Conservation (phyloP, 1,140 invertebrate species). For the Procambarus clarkii region DNA sequence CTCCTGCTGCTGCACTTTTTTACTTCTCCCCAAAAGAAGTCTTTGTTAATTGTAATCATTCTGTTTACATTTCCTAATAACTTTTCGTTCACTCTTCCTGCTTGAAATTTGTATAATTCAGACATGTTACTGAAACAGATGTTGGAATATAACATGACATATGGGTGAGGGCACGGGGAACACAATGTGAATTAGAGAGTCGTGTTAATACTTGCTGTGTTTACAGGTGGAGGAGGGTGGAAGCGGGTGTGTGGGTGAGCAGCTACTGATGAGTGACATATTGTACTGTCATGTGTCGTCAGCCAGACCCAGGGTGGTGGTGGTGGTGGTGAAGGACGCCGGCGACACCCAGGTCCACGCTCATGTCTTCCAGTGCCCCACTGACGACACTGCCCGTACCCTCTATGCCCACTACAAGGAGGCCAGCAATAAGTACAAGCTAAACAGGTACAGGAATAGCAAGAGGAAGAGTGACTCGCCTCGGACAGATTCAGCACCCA, state of each 20-base stretch:
- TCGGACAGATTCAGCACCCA: background rate
- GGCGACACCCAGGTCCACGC: conserved; percentile 25
- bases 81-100: no score
- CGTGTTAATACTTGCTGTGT: no score
- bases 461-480: conserved; percentile 38
- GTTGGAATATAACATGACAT: no score
- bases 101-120: no score
- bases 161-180: no score
- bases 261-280: conserved; percentile 60
- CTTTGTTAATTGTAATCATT: no score
- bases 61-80: no score
- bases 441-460: conserved; percentile 69
- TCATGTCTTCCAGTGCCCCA: conserved; percentile 65
- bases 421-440: conserved; percentile 53
- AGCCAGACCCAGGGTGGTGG: conserved; percentile 40
- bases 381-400: conserved; percentile 50
- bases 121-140: no score
- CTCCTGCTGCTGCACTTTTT: no score
- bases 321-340: conserved; percentile 45
- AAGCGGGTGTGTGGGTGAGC: background rate
- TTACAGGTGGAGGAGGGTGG: no score
- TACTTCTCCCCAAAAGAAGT: no score
- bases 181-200: no score
- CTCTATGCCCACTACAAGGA: conserved; percentile 70
- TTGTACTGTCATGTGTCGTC: conserved; percentile 63